Percentiles rank a stretch among this genome's conserved stretches.
phyloP scores from a whole-genome alignment of 1,140 invertebrate species.

The Drosophila athabasca region DNA sequence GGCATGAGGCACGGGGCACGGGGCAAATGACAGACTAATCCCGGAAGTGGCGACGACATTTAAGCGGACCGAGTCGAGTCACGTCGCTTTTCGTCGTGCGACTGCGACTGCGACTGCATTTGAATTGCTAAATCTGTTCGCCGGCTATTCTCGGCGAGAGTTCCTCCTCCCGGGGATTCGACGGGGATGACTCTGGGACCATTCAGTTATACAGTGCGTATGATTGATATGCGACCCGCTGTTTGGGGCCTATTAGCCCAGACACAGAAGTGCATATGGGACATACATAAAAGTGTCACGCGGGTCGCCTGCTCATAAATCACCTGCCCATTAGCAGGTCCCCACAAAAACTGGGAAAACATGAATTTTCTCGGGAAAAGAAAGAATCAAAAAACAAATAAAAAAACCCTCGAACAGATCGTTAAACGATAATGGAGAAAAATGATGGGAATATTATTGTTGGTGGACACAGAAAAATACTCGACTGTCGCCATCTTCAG shows the following conservation, averaged over 20 bases:
- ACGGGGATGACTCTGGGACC: no score
- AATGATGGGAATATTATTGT: neutral
- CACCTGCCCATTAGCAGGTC: constrained; percentile 61
- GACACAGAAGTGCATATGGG: constrained; percentile 72
- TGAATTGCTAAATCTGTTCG: constrained; percentile 61
- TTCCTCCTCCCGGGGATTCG: neutral
- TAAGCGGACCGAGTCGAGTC: constrained; percentile 52
- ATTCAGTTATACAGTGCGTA: constrained; percentile 39
- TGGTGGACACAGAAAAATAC: neutral
- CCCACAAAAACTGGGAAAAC: constrained; percentile 12
- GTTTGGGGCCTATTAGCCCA: constrained; percentile 42
- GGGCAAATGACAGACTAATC: constrained; percentile 40
- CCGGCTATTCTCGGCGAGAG: constrained; percentile 31
- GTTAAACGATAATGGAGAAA: constrained; percentile 45
- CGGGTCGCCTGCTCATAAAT: constrained; percentile 53
- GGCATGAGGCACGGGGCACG: constrained; percentile 19
- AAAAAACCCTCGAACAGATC: constrained; percentile 44
- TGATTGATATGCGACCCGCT: constrained; percentile 62
- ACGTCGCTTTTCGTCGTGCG: no score
- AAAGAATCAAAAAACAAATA: constrained; percentile 9
- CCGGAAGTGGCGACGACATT: constrained; percentile 72
- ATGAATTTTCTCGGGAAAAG: constrained; percentile 46
- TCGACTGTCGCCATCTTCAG: no score
- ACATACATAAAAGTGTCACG: constrained; percentile 70
- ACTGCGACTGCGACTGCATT: constrained; percentile 50